Evolutionary conservation across 2,113 vertebrate species (phyloP), one percentile per base, ranked within the genome.

Genomic region (Hemibagrus wyckioides): DNA sequence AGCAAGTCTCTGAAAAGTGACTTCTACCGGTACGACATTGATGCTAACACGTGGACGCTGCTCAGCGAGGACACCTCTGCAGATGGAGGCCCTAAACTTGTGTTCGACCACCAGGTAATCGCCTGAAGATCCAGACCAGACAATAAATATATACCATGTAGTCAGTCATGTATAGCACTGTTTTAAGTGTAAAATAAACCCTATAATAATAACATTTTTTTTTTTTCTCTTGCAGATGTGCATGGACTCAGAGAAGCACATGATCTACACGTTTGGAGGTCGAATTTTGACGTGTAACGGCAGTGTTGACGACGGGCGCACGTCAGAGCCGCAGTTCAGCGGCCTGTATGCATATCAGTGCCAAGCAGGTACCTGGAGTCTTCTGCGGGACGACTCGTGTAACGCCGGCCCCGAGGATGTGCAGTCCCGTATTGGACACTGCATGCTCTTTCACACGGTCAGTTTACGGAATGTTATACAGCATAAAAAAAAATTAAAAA

Each of bases 231-330:
- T 75, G 21, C 92, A 99, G 98, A 99, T 99, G 98, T 99, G 98
- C 89, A 99, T 99, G 98, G 98, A 99, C 95, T 99, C 98, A 0
- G 98, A 99, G 92, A 99, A 99, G 90, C 98, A 99, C 91, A 99
- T 99, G 98, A 99, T 99, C 90, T 99, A 99, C 92, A 99, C 98
- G 0, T 99, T 99, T 8, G 98, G 98, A 0, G 98, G 98, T 1
- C 95, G 98, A 39, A 99, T 99, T 91, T 94, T 99, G 93, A 99
- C 98, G 0, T 99, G 98, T 86, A 99, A 98, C 1, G 98, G 98
- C 91, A 99, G 96, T 0, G 96, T 99, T 77, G 98, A 99, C 0
- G 98, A 99, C 93, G 97, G 97, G 84, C 96, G 98, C 90, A 96
- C 97, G 63, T 97, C 97, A 0, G 98, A 99, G 88, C 98, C 98